Conservation (phyloP, 2,888 invertebrate species). For the Calameuta filiformis region DNA sequence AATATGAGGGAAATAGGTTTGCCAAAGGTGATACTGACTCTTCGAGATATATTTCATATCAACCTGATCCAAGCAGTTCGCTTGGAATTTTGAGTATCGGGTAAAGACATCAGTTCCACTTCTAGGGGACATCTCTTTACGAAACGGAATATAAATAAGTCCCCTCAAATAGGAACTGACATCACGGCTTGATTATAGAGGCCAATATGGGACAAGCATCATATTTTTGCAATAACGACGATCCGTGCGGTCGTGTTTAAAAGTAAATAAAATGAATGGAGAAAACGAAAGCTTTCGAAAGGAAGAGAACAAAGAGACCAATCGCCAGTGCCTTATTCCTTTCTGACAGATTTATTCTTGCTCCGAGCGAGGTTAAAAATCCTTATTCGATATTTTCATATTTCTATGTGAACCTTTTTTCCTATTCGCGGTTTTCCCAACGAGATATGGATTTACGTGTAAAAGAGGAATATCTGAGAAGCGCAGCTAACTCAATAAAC, state of each 20-base stretch:
- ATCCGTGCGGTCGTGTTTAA: neutral
- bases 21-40: neutral
- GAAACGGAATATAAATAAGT: too few relatives aligned
- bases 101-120: too few relatives aligned
- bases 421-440: neutral
- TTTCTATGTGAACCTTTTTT: neutral
- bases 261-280: neutral
- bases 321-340: neutral
- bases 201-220: neutral
- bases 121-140: too few relatives aligned
- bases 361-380: neutral
- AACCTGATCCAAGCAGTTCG: neutral
- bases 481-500: slow-evolving; percentile 40
- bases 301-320: neutral
- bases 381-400: neutral
- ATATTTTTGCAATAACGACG: neutral
- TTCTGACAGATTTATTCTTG: neutral
- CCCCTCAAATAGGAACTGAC: too few relatives aligned
- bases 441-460: neutral
- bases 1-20: neutral
- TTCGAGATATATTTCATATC: neutral
- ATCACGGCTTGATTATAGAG: too few relatives aligned
- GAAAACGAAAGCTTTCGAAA: neutral
- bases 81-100: too few relatives aligned
- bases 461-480: slow-evolving; percentile 12